phyloP scores from a whole-genome alignment of 2,888 invertebrate species.

The Petrophora chlorosata region DNA sequence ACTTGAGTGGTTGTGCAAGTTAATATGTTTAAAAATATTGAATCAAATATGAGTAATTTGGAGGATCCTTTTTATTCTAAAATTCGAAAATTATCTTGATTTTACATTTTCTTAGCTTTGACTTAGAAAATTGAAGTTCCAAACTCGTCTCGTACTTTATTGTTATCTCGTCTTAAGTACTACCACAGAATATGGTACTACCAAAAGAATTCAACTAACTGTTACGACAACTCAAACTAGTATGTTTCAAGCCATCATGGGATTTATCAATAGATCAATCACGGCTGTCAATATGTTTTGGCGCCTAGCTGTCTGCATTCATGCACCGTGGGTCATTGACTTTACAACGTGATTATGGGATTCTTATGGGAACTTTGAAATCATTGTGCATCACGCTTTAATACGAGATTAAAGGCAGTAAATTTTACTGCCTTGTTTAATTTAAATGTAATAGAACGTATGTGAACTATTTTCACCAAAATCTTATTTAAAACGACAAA shows the following conservation, averaged over 20 bases:
- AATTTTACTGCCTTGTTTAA: too few species aligned
- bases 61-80: too few species aligned
- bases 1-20: constrained; percentile 3
- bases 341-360: constrained; percentile 31
- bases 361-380: constrained; percentile 24
- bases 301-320: constrained; percentile 72
- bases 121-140: too few species aligned
- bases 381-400: constrained; percentile 11
- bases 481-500: too few species aligned
- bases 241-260: constrained; percentile 26
- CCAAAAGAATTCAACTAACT: constrained; percentile 9
- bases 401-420: too few species aligned
- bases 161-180: too few species aligned
- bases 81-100: too few species aligned
- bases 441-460: constrained; percentile 1
- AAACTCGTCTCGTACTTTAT: too few species aligned
- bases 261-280: constrained; percentile 63
- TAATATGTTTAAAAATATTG: not conserved
- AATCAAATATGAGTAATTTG: too few species aligned
- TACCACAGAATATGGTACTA: too few species aligned
- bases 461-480: too few species aligned
- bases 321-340: constrained; percentile 57
- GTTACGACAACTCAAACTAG: constrained; percentile 23
- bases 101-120: too few species aligned
- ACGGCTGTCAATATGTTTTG: constrained; percentile 60